A percentile compares a stretch with the other conserved stretches of the same genome.
These are phyloP conservation scores for Dromiciops gliroides DNA, from an alignment of 2,113 vertebrate genomes.

Conservation along the genomic window DNA sequence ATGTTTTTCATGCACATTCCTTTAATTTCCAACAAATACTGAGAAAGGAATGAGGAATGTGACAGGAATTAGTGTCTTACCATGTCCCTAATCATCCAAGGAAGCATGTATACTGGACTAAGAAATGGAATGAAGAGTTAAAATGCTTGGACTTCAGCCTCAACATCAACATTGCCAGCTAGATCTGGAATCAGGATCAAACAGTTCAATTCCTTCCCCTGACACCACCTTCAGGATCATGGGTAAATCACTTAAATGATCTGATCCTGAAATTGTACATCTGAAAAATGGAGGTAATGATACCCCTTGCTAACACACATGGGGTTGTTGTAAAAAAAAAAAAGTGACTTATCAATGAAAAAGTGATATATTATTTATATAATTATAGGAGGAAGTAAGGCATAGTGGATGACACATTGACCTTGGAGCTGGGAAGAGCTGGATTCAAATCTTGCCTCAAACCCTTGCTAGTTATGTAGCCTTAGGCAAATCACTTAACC, in stretches of 20 bases:
- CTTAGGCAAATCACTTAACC: neutral
- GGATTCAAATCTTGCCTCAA: neutral
- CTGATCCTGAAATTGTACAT: neutral
- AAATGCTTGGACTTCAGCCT: neutral
- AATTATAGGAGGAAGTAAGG: neutral
- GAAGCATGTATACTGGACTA: neutral
- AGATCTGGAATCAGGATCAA: neutral
- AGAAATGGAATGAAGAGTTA: neutral
- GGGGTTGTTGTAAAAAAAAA: neutral
- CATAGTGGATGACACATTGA: neutral
- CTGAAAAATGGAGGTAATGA: neutral
- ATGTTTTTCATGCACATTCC: neutral
- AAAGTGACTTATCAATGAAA: neutral
- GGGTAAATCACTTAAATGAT: neutral
- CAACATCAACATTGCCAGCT: neutral
- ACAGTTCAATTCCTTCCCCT: neutral
- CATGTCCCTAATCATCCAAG: neutral
- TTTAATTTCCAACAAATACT: neutral
- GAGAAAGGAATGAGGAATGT: neutral
- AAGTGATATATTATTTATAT: neutral
- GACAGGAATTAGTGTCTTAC: neutral
- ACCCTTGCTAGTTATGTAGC: neutral
- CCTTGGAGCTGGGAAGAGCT: neutral
- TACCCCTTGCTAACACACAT: neutral
- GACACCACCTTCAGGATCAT: neutral